These are phyloP conservation scores for Euura saliciscinereae DNA, from an alignment of 1,140 invertebrate species.

Conservation along the genomic window DNA sequence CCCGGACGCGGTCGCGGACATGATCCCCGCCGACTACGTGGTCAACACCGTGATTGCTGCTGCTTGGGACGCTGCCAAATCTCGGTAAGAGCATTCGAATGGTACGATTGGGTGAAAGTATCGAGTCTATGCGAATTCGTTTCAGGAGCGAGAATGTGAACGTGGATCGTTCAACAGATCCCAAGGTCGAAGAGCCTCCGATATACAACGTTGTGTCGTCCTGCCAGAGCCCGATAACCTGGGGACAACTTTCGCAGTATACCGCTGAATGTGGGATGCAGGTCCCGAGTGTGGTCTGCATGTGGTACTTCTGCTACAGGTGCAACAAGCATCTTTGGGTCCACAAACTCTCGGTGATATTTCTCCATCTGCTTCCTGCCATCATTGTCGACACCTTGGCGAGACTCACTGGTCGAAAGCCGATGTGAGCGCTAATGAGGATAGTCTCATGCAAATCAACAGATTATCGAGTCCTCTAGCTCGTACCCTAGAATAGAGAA, in stretches of 20 bases:
- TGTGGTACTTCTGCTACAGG: constrained; percentile 64
- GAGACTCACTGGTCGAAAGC: constrained; percentile 46
- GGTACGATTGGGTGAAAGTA: background rate
- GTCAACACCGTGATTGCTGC: constrained; percentile 82
- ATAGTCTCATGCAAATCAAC: too few species aligned
- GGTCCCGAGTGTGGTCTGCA: constrained; percentile 47
- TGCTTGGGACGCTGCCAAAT: constrained; percentile 69
- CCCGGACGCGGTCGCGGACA: constrained; percentile 70
- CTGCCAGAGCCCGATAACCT: constrained; percentile 63
- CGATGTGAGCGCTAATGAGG: constrained; percentile 42
- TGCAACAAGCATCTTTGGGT: constrained; percentile 55
- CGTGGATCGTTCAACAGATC: constrained; percentile 6
- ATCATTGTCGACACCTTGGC: constrained; percentile 44
- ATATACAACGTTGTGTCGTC: constrained; percentile 68
- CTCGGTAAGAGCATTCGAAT: constrained; percentile 36
- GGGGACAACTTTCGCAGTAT: constrained; percentile 61
- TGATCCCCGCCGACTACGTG: constrained; percentile 87
- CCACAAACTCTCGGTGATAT: constrained; percentile 56
- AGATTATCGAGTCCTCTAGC: background rate
- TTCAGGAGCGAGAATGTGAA: constrained; percentile 19
- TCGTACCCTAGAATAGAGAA: background rate
- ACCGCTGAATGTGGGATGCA: constrained; percentile 51
- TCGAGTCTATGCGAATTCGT: background rate
- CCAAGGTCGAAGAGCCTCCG: constrained; percentile 40
- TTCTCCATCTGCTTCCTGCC: constrained; percentile 57